Evolutionary conservation across 2,113 vertebrate species (phyloP).

Genomic region (Phalacrocorax brasilianus): DNA sequence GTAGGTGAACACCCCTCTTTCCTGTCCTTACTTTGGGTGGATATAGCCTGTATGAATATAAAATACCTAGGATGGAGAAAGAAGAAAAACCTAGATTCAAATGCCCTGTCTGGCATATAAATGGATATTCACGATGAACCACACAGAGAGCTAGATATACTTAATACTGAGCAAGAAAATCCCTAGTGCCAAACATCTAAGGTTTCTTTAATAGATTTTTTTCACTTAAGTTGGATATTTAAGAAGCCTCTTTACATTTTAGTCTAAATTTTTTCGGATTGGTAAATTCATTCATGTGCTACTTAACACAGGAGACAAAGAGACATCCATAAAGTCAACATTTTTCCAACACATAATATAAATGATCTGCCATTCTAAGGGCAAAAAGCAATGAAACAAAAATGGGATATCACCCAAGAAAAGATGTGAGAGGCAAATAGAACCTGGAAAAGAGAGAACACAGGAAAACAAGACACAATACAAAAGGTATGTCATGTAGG

Average conservation of each 20-base stretch:
- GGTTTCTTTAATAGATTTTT: background rate
- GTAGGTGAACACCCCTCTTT: background rate
- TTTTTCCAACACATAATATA: background rate
- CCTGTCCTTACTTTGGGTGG: background rate
- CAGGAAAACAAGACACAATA: constrained; percentile 44
- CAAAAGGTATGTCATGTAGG: constrained; percentile 23
- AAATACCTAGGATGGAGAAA: background rate
- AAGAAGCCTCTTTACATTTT: background rate
- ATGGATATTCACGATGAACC: background rate
- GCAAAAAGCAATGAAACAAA: background rate
- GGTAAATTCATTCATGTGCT: background rate
- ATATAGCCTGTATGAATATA: background rate
- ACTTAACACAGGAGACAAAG: constrained; percentile 12
- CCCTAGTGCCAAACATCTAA: background rate
- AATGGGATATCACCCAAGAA: background rate
- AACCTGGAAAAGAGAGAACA: constrained; percentile 1
- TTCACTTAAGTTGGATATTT: background rate
- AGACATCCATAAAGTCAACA: background rate
- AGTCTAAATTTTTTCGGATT: background rate
- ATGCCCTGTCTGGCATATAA: background rate
- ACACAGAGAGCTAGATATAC: background rate
- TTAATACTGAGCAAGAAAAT: background rate
- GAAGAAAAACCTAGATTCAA: background rate
- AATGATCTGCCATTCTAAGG: constrained; percentile 1
- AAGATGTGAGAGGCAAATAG: constrained; percentile 23